Evolutionary conservation across 2,888 invertebrate species (phyloP).

Genomic region (Eumerus sabulonum): DNA sequence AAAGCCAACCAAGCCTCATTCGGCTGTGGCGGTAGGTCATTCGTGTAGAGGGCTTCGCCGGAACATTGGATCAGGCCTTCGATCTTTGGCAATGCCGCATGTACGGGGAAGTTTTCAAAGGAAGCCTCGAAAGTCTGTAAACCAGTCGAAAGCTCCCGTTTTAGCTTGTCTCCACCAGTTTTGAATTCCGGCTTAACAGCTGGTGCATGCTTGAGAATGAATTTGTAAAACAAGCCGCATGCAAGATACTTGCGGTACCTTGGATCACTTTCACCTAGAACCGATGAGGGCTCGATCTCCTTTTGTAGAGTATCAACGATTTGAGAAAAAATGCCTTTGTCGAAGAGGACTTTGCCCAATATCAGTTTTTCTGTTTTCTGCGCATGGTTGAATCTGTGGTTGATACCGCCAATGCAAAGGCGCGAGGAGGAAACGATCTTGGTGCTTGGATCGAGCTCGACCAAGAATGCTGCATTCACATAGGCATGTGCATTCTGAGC

Average conservation of each 20-base stretch:
- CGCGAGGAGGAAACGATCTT: conserved; percentile 77
- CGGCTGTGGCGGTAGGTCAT: conserved; percentile 83
- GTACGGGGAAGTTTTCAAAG: conserved; percentile 84
- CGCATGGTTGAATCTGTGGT: conserved; percentile 80
- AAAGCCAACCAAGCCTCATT: conserved; percentile 83
- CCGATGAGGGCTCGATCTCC: conserved; percentile 83
- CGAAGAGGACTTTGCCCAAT: conserved; percentile 79
- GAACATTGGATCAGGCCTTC: conserved; percentile 83
- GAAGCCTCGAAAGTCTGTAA: conserved; percentile 86
- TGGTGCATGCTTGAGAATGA: conserved; percentile 81
- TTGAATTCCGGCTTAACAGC: conserved; percentile 79
- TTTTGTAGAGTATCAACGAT: conserved; percentile 80
- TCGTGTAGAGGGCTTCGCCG: conserved; percentile 87
- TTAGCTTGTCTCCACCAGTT: conserved; percentile 82
- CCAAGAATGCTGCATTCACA: conserved; percentile 85
- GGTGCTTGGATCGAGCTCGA: conserved; percentile 80
- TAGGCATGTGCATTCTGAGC: conserved; percentile 87
- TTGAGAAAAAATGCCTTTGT: conserved; percentile 79
- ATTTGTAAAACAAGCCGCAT: conserved; percentile 87
- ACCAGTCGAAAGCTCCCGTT: conserved; percentile 84
- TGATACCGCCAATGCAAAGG: conserved; percentile 83
- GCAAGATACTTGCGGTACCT: conserved; percentile 84
- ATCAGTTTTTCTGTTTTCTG: conserved; percentile 79
- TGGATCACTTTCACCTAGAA: conserved; percentile 83
- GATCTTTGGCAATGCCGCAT: conserved; percentile 85